A percentile compares a stretch with the other conserved stretches of the same genome.
Evolutionary conservation across 2,888 invertebrate genomes (phyloP).

Genomic region (Diploptera punctata): DNA sequence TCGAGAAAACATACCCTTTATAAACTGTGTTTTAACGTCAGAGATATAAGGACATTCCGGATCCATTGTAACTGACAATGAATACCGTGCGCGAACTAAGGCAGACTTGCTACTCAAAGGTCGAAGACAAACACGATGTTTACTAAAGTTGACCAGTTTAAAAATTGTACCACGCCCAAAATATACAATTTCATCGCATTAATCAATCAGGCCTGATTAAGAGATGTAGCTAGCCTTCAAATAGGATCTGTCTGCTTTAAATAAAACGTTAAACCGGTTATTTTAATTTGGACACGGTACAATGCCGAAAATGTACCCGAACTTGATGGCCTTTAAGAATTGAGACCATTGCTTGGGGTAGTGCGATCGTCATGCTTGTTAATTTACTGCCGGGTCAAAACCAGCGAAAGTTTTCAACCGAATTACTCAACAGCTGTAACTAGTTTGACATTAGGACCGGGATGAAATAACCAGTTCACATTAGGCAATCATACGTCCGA

Average conservation of each 20-base stretch:
- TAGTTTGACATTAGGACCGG: too few species aligned
- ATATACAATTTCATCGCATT: not conserved
- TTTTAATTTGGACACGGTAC: slow-evolving; percentile 27
- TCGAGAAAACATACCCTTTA: too few species aligned
- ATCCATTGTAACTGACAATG: too few species aligned
- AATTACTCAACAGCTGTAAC: too few species aligned
- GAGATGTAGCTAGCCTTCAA: slow-evolving; percentile 21
- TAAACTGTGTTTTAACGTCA: too few species aligned
- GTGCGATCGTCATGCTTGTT: not conserved
- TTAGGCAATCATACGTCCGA: too few species aligned
- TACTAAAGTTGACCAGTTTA: not conserved
- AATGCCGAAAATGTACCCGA: slow-evolving; percentile 25
- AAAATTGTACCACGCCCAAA: slow-evolving; percentile 10
- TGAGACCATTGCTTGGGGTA: slow-evolving; percentile 21
- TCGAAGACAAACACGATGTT: not conserved
- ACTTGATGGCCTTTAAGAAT: slow-evolving; percentile 28
- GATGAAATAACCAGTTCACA: too few species aligned
- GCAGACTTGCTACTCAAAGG: too few species aligned
- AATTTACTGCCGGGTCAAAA: slow-evolving; percentile 6
- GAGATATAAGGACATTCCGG: too few species aligned
- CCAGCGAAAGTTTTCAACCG: too few species aligned
- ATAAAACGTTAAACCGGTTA: slow-evolving; percentile 19
- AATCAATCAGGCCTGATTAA: slow-evolving; percentile 1
- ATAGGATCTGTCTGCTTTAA: not conserved
- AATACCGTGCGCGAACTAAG: too few species aligned